A percentile compares a stretch with the other conserved stretches of the same genome.
Evolutionary conservation across 2,797 vertebrate genomes (phyloP).

Genomic region (Macropodus opercularis): DNA sequence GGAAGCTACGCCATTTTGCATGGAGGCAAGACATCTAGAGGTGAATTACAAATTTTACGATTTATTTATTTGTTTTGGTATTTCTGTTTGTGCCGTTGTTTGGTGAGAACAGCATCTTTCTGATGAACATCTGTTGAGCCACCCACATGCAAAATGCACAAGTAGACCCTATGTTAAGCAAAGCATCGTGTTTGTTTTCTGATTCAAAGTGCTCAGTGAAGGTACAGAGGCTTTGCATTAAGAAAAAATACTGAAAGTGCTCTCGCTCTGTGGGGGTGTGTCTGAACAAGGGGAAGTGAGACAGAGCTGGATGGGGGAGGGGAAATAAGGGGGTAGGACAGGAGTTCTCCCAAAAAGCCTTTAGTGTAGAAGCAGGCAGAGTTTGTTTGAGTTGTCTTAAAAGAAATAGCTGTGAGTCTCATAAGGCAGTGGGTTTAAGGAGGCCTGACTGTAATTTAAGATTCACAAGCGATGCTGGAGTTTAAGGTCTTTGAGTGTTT

Average conservation of each 20-base stretch:
- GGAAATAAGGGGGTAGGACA: conserved; percentile 65
- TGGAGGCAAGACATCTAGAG: conserved; percentile 18
- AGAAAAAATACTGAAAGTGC: conserved; percentile 45
- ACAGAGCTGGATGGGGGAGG: conserved; percentile 72
- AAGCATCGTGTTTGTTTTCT: conserved; percentile 13
- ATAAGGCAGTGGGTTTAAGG: conserved; percentile 11
- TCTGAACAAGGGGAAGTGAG: conserved; percentile 77
- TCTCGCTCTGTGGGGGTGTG: conserved; percentile 69
- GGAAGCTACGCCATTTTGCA: conserved; percentile 62
- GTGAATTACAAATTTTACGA: conserved; percentile 15
- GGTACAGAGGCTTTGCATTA: conserved; percentile 31
- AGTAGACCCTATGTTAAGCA: conserved; percentile 6
- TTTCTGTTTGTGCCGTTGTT: conserved; percentile 10
- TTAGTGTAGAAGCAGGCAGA: conserved; percentile 57
- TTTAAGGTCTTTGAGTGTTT: conserved; percentile 18
- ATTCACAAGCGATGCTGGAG: conserved; percentile 4
- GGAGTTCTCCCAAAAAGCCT: conserved; percentile 67
- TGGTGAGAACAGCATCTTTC: conserved; percentile 17
- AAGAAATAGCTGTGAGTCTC: conserved; percentile 41
- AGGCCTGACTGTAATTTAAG: conserved; percentile 1
- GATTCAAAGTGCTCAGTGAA: conserved; percentile 34
- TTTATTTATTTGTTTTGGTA: background rate
- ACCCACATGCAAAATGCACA: conserved; percentile 11
- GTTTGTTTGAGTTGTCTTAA: conserved; percentile 50
- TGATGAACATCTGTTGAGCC: conserved; percentile 32